phyloP scores from a whole-genome alignment of 35 echinoderm and acorn worm genomes.

The Anneissia japonica region DNA sequence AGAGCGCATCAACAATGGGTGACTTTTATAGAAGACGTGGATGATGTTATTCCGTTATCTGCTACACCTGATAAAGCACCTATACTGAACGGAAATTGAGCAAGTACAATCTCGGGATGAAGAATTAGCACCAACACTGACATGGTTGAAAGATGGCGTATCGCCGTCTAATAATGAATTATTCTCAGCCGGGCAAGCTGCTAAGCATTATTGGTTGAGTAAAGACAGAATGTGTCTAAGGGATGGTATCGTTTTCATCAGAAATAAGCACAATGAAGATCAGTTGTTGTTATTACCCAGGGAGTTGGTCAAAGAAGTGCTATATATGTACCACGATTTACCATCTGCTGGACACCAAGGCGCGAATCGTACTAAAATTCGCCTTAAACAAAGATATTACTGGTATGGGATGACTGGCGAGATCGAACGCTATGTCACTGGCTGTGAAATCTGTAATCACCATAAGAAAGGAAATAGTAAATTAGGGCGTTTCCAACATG shows the following conservation, averaged over 20 bases:
- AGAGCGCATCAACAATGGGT: constrained; percentile 33
- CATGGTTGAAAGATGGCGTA: constrained; percentile 19
- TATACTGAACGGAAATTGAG: neutral
- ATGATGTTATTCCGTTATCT: constrained; percentile 40
- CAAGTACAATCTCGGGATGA: constrained; percentile 19
- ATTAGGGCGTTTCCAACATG: neutral
- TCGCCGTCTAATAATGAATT: neutral
- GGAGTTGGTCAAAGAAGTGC: neutral
- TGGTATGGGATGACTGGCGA: constrained; percentile 32
- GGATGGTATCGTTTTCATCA: constrained; percentile 4
- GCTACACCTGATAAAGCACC: too few relatives aligned
- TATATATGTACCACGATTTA: neutral
- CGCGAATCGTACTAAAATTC: neutral
- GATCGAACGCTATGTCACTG: neutral
- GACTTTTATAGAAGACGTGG: constrained; percentile 37
- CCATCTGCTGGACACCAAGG: neutral
- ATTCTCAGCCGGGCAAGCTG: neutral
- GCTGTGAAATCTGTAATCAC: neutral
- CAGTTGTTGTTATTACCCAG: neutral
- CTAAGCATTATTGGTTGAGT: constrained; percentile 33
- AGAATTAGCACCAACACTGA: neutral
- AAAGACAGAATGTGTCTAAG: constrained; percentile 14
- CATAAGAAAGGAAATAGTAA: neutral
- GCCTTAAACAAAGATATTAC: constrained; percentile 21
- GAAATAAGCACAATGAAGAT: constrained; percentile 1